These are phyloP conservation scores for Blastobasis lacticolella DNA, from an alignment of 2,888 invertebrate species.

Conservation along the genomic window DNA sequence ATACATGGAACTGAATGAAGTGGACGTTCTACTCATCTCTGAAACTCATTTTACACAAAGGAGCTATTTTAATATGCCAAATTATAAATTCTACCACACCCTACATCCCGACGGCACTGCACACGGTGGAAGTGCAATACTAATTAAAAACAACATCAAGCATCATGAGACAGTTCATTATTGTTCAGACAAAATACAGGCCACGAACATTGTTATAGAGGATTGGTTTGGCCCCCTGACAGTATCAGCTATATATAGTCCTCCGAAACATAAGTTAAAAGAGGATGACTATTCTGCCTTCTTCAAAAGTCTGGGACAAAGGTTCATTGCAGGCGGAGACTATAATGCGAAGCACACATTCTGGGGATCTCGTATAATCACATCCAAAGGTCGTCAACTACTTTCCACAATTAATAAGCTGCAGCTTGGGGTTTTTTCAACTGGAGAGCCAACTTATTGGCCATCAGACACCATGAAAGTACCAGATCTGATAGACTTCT, in stretches of 20 bases:
- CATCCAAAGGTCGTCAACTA: conserved; percentile 8
- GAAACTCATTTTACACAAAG: conserved; percentile 8
- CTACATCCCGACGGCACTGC: conserved; percentile 9
- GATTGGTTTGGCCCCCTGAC: not conserved
- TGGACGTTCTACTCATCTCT: conserved; percentile 8
- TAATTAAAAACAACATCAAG: conserved; percentile 6
- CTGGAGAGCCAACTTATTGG: conserved; percentile 16
- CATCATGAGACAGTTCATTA: conserved; percentile 4
- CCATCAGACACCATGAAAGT: conserved; percentile 11
- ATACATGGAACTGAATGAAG: conserved; percentile 1
- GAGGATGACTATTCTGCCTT: not conserved
- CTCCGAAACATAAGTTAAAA: conserved; percentile 8
- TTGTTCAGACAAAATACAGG: conserved; percentile 5
- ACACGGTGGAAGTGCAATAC: conserved; percentile 6
- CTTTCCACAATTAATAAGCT: not conserved
- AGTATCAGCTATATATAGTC: conserved; percentile 6
- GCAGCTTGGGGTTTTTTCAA: conserved; percentile 6
- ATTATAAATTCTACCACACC: conserved; percentile 5
- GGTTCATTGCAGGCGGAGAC: conserved; percentile 10
- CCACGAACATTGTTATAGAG: conserved; percentile 6
- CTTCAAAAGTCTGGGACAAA: conserved; percentile 6
- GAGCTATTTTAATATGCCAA: conserved; percentile 1
- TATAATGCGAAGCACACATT: conserved; percentile 10
- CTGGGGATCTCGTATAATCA: conserved; percentile 6
- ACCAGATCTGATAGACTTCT: conserved; percentile 13